A percentile compares a stretch with the other conserved stretches of the same genome.
phyloP scores from a whole-genome alignment of 2,113 vertebrate species.

The Gadus macrocephalus region DNA sequence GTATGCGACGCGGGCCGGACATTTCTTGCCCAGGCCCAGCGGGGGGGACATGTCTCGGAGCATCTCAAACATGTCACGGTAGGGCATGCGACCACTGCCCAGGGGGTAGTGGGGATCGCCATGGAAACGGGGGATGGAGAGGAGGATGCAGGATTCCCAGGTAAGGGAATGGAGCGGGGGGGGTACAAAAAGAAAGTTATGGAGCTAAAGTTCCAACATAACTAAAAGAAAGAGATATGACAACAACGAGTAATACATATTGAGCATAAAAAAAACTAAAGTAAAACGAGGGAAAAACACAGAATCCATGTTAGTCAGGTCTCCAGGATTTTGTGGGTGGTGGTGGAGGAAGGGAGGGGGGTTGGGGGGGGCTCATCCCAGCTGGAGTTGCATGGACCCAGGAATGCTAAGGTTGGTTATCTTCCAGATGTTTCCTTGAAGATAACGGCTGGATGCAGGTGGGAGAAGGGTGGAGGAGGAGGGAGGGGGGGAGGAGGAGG shows the following conservation, averaged over 20 bases:
- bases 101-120: slow-evolving; percentile 37
- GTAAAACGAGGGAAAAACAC: slow-evolving; percentile 66
- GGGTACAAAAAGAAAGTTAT: slow-evolving; percentile 5
- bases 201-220: slow-evolving; percentile 17
- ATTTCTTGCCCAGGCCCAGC: slow-evolving; percentile 99
- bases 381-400: slow-evolving; percentile 27
- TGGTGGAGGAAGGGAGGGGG: slow-evolving; percentile 29
- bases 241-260: slow-evolving; percentile 31
- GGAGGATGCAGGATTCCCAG: slow-evolving; percentile 36
- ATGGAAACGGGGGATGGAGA: slow-evolving; percentile 30
- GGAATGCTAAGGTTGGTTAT: neutral
- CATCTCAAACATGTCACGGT: slow-evolving; percentile 99
- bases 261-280: slow-evolving; percentile 60
- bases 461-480: slow-evolving; percentile 13
- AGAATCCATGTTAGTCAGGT: slow-evolving; percentile 80
- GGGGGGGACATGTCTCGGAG: slow-evolving; percentile 99
- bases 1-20: slow-evolving; percentile 94
- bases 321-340: slow-evolving; percentile 51
- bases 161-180: slow-evolving; percentile 16
- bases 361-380: slow-evolving; percentile 28
- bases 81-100: slow-evolving; percentile 92
- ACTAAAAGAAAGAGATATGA: slow-evolving; percentile 21
- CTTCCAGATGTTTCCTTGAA: too few relatives aligned
- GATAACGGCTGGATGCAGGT: slow-evolving; percentile 40
- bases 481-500: slow-evolving; percentile 42